Evolutionary conservation across 2,888 invertebrate species (phyloP), one percentile per base, ranked within the genome.

Genomic region (Agrotis puta): DNA sequence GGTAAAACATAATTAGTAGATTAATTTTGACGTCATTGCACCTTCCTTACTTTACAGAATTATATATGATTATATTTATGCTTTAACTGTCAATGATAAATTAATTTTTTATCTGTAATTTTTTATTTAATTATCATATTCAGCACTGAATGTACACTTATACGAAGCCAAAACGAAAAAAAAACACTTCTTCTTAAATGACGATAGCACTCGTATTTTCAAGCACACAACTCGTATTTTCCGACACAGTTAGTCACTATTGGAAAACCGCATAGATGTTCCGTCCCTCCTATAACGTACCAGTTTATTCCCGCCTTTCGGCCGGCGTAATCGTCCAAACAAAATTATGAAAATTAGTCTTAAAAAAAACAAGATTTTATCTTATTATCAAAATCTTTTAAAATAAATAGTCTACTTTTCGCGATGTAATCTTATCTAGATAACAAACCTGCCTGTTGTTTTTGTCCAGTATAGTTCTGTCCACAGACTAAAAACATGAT

Each of bases 401-500:
- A 54, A 22, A 63, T 14, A 47, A 69, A 27, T 56, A 48, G 27
- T 33, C 39, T 39, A 48, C 18, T 33, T 59, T 82, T 63, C 57
- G 70, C 27, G 65, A 76, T 76, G 77, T 59, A 20, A 48, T 24
- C 47, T 6, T 56, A 56, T 39, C 39, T 56, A 56, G 85, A 85
- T 86, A 75, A 86, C 79, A 83, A 71, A 39, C 39, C 39, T 61
- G 43, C 7, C 20, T n/a, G 47, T 33, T 74, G 64, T 76, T 62
- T 61, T 54, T 45, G 53, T 43, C 22, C 73, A 78, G 73, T 85
- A 65, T 76, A 51, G 66, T 70, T 72, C 64, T 50, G 27, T 45
- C 45, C 65, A 77, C 68, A 72, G 73, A 70, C 63, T 80, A 67
- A 76, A 67, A 76, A 69, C 53, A 91, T 87, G 83, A 93, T 94